Evolutionary conservation across 2,888 invertebrate species (phyloP).

Genomic region (Gonocerus acuteangulatus): DNA sequence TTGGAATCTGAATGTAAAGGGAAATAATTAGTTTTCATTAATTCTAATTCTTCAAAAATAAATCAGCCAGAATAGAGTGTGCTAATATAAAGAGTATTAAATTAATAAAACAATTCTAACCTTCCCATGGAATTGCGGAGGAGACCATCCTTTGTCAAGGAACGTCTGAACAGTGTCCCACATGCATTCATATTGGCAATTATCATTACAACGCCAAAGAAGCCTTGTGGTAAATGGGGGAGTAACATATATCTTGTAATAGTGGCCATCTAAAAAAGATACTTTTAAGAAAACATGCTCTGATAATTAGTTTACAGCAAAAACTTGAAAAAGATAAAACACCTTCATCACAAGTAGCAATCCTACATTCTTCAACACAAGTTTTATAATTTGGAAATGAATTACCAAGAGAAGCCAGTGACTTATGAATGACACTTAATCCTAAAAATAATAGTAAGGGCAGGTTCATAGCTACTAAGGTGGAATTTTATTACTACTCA

Average conservation of each 20-base stretch:
- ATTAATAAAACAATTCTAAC: constrained; percentile 49
- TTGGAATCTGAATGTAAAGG: too few species aligned
- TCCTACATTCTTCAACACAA: constrained; percentile 46
- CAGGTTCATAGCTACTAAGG: neutral
- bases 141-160: constrained; percentile 54
- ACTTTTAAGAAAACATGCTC: too few species aligned
- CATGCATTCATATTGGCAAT: constrained; percentile 87
- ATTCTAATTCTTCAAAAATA: too few species aligned
- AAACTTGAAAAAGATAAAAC: constrained; percentile 27
- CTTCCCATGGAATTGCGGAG: constrained; percentile 93
- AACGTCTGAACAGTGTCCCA: constrained; percentile 83
- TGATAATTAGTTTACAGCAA: too few species aligned
- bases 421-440: neutral
- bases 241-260: constrained; percentile 37
- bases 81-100: too few species aligned
- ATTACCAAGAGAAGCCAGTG: constrained; percentile 45
- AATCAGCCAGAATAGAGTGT: too few species aligned
- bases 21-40: too few species aligned
- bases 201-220: constrained; percentile 77
- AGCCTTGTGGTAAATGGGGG: constrained; percentile 27
- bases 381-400: constrained; percentile 48
- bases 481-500: too few species aligned
- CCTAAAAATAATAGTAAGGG: neutral
- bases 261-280: constrained; percentile 45
- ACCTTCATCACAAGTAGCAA: constrained; percentile 47